A percentile compares a stretch with the other conserved stretches of the same genome.
These are phyloP conservation scores for Neomorphus geoffroyi DNA, from an alignment of 2,797 vertebrate species.

Conservation along the genomic window DNA sequence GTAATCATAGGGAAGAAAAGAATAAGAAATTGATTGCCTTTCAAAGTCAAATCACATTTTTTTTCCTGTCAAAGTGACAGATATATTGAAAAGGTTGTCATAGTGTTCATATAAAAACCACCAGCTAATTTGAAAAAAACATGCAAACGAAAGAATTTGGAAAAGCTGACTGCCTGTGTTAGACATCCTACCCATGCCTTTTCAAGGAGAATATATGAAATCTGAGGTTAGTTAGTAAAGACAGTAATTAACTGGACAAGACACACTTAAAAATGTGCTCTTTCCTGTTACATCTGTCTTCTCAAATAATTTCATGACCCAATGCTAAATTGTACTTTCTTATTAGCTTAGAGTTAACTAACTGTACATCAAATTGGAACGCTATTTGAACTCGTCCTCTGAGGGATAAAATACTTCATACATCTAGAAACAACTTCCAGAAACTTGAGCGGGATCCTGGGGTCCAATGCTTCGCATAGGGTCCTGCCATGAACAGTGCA, in stretches of 20 bases:
- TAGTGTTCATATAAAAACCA: conserved; percentile 24
- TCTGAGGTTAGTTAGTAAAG: not conserved
- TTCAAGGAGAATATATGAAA: not conserved
- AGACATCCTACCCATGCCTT: not conserved
- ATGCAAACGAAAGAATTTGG: not conserved
- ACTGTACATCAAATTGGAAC: not conserved
- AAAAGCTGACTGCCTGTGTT: not conserved
- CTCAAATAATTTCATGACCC: not conserved
- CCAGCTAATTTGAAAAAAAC: conserved; percentile 22
- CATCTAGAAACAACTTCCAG: not conserved
- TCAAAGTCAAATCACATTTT: conserved; percentile 19
- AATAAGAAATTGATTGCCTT: not conserved
- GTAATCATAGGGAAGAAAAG: not conserved
- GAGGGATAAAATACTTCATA: not conserved
- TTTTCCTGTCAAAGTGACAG: not conserved
- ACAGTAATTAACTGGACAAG: not conserved
- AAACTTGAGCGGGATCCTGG: not conserved
- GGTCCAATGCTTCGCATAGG: not conserved
- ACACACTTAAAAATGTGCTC: not conserved
- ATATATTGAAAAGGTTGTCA: not conserved
- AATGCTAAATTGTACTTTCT: not conserved
- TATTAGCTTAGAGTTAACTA: not conserved
- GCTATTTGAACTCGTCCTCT: not conserved
- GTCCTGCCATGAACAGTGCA: not conserved
- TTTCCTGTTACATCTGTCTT: not conserved